These are phyloP conservation scores for Erythrocercus mccallii DNA, from an alignment of 2,113 vertebrate genomes.

Conservation along the genomic window DNA sequence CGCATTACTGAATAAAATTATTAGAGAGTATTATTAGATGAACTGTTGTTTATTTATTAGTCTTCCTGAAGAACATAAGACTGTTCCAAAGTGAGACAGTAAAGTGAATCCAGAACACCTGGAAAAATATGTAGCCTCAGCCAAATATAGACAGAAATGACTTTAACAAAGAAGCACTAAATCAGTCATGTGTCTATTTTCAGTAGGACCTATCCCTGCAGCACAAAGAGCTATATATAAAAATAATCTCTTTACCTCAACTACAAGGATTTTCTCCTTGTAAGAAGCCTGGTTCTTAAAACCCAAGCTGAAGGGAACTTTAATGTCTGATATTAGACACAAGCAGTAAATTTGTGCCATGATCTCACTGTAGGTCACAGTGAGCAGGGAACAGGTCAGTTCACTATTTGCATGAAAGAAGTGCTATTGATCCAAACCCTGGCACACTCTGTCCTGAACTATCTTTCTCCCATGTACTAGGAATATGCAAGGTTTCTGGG, in stretches of 20 bases:
- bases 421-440: neutral
- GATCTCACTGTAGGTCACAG: neutral
- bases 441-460: neutral
- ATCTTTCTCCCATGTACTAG: neutral
- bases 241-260: slow-evolving; percentile 4
- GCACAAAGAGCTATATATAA: neutral
- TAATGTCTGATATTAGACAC: neutral
- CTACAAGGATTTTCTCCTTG: neutral
- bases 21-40: neutral
- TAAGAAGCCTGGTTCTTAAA: neutral
- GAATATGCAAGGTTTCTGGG: neutral
- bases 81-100: neutral
- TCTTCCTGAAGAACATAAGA: neutral
- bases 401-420: neutral
- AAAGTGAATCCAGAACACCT: neutral
- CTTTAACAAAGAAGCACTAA: neutral
- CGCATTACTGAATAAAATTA: neutral
- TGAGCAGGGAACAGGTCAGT: neutral
- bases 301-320: neutral
- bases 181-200: neutral
- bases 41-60: neutral
- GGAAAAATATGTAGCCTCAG: neutral
- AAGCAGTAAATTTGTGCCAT: neutral
- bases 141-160: neutral
- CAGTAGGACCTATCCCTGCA: neutral